Evolutionary conservation across 2,113 vertebrate genomes (phyloP), one percentile per base, ranked within the genome.

Genomic region (Nycticryphes semicollaris): DNA sequence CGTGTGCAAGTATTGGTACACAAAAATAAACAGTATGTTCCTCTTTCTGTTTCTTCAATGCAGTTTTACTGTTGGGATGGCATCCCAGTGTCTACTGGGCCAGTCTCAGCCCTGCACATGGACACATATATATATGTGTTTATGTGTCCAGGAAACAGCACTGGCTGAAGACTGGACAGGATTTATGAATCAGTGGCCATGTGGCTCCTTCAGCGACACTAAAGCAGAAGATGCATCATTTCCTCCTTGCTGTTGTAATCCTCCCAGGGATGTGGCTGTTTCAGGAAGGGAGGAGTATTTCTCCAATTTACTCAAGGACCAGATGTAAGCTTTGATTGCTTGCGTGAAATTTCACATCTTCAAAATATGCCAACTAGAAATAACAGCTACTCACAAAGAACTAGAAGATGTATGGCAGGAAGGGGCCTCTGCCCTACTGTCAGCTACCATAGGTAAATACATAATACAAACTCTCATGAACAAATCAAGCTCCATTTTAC

Each of bases 51-150:
- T 87, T 77, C 39, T 81, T 81, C 69, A 87, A 6, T 31, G 63
- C 43, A 64, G n/a, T 75, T 47, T 83, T 35, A 59, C 67, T 72
- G 37, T 15, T 79, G 31, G 14, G 53, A 53, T 27, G 63, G 31
- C n/a, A 84, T n/a, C n/a, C 48, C 85, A 41, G 37, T 5, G 24
- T 11, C 62, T 27, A 14, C 41, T 20, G 30, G n/a, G 62, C 43
- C 62, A 53, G 48, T 67, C 43, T 86, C 53, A 64, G 48, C 31
- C 53, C 30, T 39, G 25, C 48, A 76, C 15, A 19, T 0, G 2
- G 37, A 64, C 37, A 54, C 31, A 56, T 0, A 1, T 18, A 39
- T 8, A 8, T 8, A 9, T 25, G 25, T 37, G 25, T 37, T 19
- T 57, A 68, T 5, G 35, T 24, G 33, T 11, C 43, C 82, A 74